These are phyloP conservation scores for Diorhabda carinulata DNA, from an alignment of 1,140 invertebrate species.

Conservation along the genomic window DNA sequence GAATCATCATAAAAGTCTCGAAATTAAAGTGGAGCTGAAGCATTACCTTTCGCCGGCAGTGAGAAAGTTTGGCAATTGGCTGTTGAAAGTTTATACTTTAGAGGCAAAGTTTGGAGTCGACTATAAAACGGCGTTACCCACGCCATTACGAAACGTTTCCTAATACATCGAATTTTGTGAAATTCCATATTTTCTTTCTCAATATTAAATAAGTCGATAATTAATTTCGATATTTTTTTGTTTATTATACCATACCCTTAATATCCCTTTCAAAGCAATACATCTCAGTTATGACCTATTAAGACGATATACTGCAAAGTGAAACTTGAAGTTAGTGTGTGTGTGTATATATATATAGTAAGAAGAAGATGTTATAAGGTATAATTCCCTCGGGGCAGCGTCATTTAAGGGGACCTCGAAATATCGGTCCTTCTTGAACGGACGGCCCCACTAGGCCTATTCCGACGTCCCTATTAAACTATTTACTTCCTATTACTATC, in stretches of 20 bases:
- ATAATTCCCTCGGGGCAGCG: constrained; percentile 21
- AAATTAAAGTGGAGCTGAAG: constrained; percentile 27
- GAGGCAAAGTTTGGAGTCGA: constrained; percentile 6
- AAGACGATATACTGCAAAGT: constrained; percentile 31
- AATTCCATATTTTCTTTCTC: too few relatives aligned
- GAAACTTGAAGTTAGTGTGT: constrained; percentile 24
- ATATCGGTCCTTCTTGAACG: constrained; percentile 20
- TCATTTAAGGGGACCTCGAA: constrained; percentile 21
- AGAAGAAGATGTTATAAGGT: constrained; percentile 27
- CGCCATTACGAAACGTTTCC: not conserved
- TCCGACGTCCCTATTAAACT: constrained; percentile 17
- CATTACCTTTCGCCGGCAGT: constrained; percentile 11
- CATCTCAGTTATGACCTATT: constrained; percentile 15
- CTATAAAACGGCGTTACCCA: not conserved
- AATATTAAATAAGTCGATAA: too few relatives aligned
- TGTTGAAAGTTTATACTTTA: constrained; percentile 18
- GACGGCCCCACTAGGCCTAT: constrained; percentile 23
- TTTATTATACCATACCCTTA: too few relatives aligned
- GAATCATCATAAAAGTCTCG: constrained; percentile 37
- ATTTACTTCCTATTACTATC: constrained; percentile 13
- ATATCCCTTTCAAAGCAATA: not conserved
- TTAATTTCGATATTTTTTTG: too few relatives aligned
- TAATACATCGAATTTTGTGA: too few relatives aligned
- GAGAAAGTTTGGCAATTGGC: constrained; percentile 16
- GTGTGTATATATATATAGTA: constrained; percentile 1